Evolutionary conservation across 2,888 invertebrate genomes (phyloP).

Genomic region (Matsumyia berberina): DNA sequence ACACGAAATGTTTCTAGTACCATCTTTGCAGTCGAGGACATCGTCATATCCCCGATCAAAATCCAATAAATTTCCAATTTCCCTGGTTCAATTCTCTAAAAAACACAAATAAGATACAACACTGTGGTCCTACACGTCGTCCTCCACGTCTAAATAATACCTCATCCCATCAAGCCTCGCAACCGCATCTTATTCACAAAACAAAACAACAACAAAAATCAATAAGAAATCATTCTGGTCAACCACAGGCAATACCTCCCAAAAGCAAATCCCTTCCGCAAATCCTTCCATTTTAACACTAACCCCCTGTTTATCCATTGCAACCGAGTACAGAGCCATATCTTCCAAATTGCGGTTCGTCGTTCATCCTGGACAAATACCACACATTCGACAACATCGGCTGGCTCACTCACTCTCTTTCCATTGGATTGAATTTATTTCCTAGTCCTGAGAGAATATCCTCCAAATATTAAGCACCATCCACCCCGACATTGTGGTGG

Average conservation of each 20-base stretch:
- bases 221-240: slow-evolving; percentile 53
- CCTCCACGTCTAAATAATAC: neutral
- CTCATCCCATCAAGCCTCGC: slow-evolving; percentile 12
- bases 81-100: slow-evolving; percentile 4
- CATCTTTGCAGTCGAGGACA: neutral
- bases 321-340: slow-evolving; percentile 17
- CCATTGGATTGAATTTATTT: slow-evolving; percentile 44
- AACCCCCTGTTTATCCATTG: slow-evolving; percentile 17
- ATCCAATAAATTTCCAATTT: slow-evolving; percentile 52
- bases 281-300: slow-evolving; percentile 46
- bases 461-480: slow-evolving; percentile 35
- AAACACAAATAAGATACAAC: neutral
- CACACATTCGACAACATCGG: slow-evolving; percentile 33
- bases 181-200: slow-evolving; percentile 23
- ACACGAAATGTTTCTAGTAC: slow-evolving; percentile 14
- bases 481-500: slow-evolving; percentile 4
- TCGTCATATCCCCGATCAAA: slow-evolving; percentile 22
- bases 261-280: slow-evolving; percentile 38
- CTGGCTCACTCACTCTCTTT: neutral
- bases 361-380: slow-evolving; percentile 55
- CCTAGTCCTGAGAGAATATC: slow-evolving; percentile 26
- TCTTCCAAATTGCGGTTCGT: slow-evolving; percentile 39
- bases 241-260: slow-evolving; percentile 40
- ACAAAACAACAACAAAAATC: slow-evolving; percentile 53
- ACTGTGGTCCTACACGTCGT: no score